A percentile compares a stretch with the other conserved stretches of the same genome.
Evolutionary conservation across 2,888 invertebrate genomes (phyloP).

Genomic region (Drosophila monieri): DNA sequence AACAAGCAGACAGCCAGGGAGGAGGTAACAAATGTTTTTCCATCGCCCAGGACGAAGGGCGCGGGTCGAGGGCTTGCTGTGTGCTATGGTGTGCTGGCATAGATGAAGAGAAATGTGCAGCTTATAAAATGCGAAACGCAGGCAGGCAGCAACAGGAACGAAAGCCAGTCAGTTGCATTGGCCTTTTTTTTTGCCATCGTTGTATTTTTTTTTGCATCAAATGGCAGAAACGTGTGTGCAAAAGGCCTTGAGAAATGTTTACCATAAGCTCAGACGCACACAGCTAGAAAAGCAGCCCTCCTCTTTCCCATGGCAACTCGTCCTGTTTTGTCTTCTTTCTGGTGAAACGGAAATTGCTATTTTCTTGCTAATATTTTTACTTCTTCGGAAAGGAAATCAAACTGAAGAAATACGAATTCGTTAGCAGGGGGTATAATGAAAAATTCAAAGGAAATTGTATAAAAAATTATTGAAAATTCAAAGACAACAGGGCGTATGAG

Average conservation of each 20-base stretch:
- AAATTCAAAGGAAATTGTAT: conserved; percentile 10
- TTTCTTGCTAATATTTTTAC: conserved; percentile 50
- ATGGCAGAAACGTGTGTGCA: conserved; percentile 16
- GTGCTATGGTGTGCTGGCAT: conserved; percentile 1
- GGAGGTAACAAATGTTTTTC: conserved; percentile 62
- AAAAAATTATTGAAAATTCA: not conserved
- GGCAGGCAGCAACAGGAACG: conserved; percentile 21
- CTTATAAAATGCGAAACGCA: conserved; percentile 70
- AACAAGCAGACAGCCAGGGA: conserved; percentile 63
- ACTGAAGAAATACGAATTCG: conserved; percentile 54
- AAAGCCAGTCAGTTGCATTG: conserved; percentile 22
- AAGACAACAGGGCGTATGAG: conserved; percentile 3
- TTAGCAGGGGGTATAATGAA: not conserved
- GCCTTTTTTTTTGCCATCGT: conserved; percentile 14
- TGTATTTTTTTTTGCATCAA: conserved; percentile 2
- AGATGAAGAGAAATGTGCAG: conserved; percentile 69
- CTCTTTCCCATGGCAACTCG: conserved; percentile 6
- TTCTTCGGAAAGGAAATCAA: conserved; percentile 66
- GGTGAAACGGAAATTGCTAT: conserved; percentile 68
- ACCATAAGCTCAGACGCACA: conserved; percentile 21
- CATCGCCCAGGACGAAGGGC: not conserved
- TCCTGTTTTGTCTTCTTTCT: conserved; percentile 16
- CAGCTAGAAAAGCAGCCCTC: conserved; percentile 14
- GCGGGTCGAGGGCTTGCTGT: not conserved
- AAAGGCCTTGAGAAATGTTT: conserved; percentile 48